Conservation (phyloP, 2,113 vertebrate genomes). For the Rafetus swinhoei region DNA sequence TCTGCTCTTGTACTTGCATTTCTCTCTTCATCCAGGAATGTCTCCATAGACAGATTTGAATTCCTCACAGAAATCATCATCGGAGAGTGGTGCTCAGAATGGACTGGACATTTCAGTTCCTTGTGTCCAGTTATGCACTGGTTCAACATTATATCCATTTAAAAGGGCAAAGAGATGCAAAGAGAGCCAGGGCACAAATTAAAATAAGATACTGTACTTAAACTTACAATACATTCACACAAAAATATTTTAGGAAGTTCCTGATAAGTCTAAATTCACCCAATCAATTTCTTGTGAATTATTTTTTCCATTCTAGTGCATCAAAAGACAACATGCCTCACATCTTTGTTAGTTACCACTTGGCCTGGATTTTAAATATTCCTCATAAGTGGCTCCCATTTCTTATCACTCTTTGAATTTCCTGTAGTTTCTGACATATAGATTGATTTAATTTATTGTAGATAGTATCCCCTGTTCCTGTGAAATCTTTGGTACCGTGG, state of each 20-base stretch:
- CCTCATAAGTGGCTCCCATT: not conserved
- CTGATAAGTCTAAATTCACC: too few species aligned
- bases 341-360: too few species aligned
- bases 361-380: not conserved
- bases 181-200: not conserved
- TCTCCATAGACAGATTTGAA: not conserved
- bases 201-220: not conserved
- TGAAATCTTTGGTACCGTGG: not conserved
- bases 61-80: not conserved
- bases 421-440: not conserved
- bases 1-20: not conserved
- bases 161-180: not conserved
- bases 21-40: not conserved
- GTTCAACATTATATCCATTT: not conserved
- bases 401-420: not conserved
- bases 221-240: too few species aligned
- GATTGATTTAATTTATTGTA: not conserved
- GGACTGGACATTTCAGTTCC: not conserved
- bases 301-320: too few species aligned
- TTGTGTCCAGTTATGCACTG: not conserved
- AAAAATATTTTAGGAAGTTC: too few species aligned
- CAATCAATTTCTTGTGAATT: too few species aligned
- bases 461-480: not conserved
- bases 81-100: not conserved
- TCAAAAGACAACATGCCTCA: too few species aligned